phyloP scores from a whole-genome alignment of 2,113 vertebrate species.

The Pachypanchax playfairii region DNA sequence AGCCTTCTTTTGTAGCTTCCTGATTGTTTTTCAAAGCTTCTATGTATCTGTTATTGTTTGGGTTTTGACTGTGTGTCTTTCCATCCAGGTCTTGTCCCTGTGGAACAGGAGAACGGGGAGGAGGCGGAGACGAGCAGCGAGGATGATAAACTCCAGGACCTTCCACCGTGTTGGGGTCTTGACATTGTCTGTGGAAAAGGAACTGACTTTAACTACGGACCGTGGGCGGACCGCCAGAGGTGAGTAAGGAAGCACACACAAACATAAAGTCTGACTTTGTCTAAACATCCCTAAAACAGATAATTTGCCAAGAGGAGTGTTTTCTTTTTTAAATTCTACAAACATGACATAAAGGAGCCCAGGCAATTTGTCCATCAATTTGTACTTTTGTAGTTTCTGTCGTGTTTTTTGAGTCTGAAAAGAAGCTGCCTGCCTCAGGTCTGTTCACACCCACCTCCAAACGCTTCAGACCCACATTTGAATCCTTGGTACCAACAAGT shows the following conservation, averaged over 20 bases:
- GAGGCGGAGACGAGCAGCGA: slow-evolving; percentile 86
- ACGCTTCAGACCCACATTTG: no score
- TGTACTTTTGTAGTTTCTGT: no score
- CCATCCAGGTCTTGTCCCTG: slow-evolving; percentile 88
- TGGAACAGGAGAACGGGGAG: slow-evolving; percentile 87
- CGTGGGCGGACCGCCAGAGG: slow-evolving; percentile 98
- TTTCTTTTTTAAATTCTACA: no score
- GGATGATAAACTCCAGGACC: slow-evolving; percentile 91
- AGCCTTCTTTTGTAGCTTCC: neutral
- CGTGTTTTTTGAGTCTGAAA: no score
- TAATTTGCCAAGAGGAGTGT: no score
- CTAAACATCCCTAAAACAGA: neutral
- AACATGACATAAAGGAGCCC: no score
- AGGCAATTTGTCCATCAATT: no score
- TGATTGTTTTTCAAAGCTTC: neutral
- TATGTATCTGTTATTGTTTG: neutral
- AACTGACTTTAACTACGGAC: slow-evolving; percentile 98
- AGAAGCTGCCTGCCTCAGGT: no score
- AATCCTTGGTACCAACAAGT: no score
- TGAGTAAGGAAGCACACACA: slow-evolving; percentile 63
- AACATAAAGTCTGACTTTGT: neutral
- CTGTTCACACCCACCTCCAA: no score
- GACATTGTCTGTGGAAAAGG: slow-evolving; percentile 99
- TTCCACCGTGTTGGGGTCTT: slow-evolving; percentile 96
- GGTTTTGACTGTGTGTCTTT: neutral